Percentiles rank a stretch among this genome's conserved stretches.
Conservation (phyloP, 2,797 vertebrate species). For the Malurus splendens region DNA sequence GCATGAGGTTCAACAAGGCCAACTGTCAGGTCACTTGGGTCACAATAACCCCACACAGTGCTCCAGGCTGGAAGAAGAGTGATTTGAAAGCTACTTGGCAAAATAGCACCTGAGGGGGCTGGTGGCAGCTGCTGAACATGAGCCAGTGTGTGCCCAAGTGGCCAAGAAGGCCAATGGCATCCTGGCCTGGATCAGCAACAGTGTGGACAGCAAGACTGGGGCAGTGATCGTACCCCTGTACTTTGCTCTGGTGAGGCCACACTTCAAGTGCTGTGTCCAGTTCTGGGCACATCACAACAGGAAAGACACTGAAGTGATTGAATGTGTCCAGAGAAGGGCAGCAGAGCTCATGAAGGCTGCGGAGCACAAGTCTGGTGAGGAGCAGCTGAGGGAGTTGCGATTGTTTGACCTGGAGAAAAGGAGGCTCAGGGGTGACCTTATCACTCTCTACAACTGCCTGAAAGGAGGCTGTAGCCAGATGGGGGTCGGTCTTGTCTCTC, state of each 20-base stretch:
- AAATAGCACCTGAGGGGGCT: not conserved
- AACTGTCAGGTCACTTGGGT: not conserved
- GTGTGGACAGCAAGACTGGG: not conserved
- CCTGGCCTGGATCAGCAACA: not conserved
- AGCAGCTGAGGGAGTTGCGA: not conserved
- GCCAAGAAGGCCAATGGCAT: not conserved
- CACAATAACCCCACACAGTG: rapidly evolving
- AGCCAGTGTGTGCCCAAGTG: not conserved
- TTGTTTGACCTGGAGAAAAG: not conserved
- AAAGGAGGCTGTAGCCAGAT: not conserved
- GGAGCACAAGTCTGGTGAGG: not conserved
- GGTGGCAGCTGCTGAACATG: not conserved
- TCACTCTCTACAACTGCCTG: not conserved
- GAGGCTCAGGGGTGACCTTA: not conserved
- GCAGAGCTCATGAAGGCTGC: not conserved
- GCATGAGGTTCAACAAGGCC: not conserved
- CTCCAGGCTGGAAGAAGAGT: not conserved
- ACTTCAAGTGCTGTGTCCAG: not conserved
- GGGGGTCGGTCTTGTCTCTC: not conserved
- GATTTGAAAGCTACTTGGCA: not conserved
- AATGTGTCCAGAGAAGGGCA: rapidly evolving
- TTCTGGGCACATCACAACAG: not conserved
- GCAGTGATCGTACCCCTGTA: rapidly evolving
- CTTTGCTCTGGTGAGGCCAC: not conserved
- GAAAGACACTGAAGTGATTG: not conserved